Base-by-base conservation (phyloP, 1,140 invertebrate species). In the Drosophila chauvacae region DNA sequence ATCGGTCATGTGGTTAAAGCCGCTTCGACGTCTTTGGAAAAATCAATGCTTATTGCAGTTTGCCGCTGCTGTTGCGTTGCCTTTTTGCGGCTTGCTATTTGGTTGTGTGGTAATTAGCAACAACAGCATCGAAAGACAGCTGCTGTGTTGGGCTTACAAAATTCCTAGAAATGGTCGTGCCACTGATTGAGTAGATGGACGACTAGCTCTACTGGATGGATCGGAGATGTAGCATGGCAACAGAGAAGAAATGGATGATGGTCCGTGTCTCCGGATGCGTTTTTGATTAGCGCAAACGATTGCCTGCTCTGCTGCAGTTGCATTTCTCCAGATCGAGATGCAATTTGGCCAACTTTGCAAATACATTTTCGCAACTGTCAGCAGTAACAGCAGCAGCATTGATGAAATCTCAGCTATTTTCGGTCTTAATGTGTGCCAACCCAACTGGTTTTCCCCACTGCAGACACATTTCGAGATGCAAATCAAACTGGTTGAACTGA, bases 21-120 rank as follows among this genome's bases (percentile, higher is more conserved):
- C 55, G 55, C 55, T 44, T 55, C 53, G 70, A 59, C 70, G 30
- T 72, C 70, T 71, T 72, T 72, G 68, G 70, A 51, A 73, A 71
- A 73, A 73, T 73, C 70, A 73, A 73, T 73, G 68, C 30, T 68
- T 70, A 68, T 70, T 70, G 66, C 63, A 55, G 48, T 68, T 20
- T 39, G 53, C 48, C 33, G 39, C n/a, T n/a, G n/a, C 35, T 20
- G 62, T 45, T 33, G 51, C 30, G 10, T 35, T 70, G 69, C 69
- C 65, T 70, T 71, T 69, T 71, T 71, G 68, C 28, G 68, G 50
- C 13, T 42, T n/a, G 66, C 37, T 35, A 45, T 69, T 42, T 68
- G 63, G 63, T 26, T 42, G 68, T 72, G 69, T 60, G 68, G 66
- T 73, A 73, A 73, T 72, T 72, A 72, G 53, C 70, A 73, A 69